Evolutionary conservation across 2,113 vertebrate species (phyloP), one percentile per base, ranked within the genome.

Genomic region (Dolichotis patagonum): DNA sequence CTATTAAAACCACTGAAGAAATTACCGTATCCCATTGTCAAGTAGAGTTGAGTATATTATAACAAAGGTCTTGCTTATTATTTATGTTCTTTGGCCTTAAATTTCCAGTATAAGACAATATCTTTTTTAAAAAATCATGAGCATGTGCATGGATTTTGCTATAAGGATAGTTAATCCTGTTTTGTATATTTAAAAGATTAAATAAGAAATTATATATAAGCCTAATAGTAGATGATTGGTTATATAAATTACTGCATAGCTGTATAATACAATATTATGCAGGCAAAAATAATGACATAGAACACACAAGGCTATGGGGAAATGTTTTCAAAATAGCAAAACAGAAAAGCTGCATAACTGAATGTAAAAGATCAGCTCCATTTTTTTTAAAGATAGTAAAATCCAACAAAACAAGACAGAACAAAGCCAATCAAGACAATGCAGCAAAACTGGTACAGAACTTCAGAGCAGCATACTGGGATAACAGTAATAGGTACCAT

Each of bases 291-390:
- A 89, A 71, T 80, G 49, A 73, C 7, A 35, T 3, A 62, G 49
- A 49, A 78, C 17, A 95, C 49, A 19, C 81, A 54, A 93, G 35
- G 7, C 7, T 9, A 83, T 46, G 3, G 5, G 8, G 38, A 92
- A 80, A 88, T 30, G 4, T 20, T 89, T 86, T 49, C 73, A 65
- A 92, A 97, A 90, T 54, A 91, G 9, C 52, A 91, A 93, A 12
- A 81, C 8, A 63, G 41, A 63, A 93, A 82, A 63, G 22, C 17
- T 85, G 60, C 30, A 82, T 26, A 88, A 46, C 16, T 84, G 3
- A 93, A 65, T 54, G 49, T 52, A n/a, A 60, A 95, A 96, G 14
- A 17, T 78, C 88, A 93, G 43, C 26, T 90, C 49, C 13, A 78
- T 41, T 80, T 95, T 83, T 10, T 52, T 52, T 52, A 52, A 52